phyloP scores from a whole-genome alignment of 92 coral and sea anemone species.

The Epizoanthus stellaris region DNA sequence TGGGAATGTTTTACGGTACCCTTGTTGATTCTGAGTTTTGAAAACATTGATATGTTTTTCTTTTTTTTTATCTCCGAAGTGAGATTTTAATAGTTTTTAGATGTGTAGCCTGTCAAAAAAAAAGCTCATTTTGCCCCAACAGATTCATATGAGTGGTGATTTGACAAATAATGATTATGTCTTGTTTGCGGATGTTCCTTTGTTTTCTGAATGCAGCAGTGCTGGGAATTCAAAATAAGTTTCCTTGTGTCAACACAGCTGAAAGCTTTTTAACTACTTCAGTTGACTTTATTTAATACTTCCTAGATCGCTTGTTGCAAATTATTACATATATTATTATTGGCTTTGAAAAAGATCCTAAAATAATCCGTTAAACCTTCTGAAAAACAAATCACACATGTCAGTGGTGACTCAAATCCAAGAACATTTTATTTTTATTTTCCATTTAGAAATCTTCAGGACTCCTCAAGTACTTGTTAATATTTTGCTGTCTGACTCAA shows the following conservation, averaged over 20 bases:
- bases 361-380: background rate
- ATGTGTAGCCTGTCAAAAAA: background rate
- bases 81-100: background rate
- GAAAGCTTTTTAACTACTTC: conserved; percentile 37
- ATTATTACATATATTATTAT: background rate
- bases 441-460: no score
- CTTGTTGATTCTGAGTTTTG: background rate
- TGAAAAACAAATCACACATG: background rate
- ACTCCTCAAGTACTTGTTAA: no score
- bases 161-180: background rate
- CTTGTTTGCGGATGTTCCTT: conserved; percentile 7
- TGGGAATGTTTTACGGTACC: background rate
- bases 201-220: background rate
- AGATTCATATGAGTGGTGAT: background rate
- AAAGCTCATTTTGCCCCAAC: background rate
- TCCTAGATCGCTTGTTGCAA: background rate
- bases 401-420: background rate
- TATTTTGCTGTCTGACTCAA: no score
- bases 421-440: no score
- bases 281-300: conserved; percentile 1
- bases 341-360: background rate
- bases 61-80: background rate
- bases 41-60: background rate
- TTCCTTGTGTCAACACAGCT: conserved; percentile 65
- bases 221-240: conserved; percentile 40